Conservation (phyloP, 2,113 vertebrate genomes). For the Fulmarus glacialis region DNA sequence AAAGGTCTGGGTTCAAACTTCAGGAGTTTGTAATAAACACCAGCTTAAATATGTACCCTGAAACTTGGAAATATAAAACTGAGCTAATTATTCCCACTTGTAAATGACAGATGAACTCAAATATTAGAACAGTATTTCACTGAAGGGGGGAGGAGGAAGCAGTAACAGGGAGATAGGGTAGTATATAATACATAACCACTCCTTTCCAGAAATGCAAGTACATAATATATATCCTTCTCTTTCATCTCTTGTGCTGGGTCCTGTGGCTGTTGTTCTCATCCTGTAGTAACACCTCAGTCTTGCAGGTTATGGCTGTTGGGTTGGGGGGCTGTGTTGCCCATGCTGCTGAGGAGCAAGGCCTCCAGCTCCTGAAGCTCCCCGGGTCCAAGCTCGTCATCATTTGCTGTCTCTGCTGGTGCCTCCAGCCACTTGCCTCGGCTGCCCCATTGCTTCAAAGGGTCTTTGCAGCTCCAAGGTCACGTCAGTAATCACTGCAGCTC, state of each 20-base stretch:
- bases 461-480: background rate
- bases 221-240: background rate
- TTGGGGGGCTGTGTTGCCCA: background rate
- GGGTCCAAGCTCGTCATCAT: background rate
- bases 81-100: background rate
- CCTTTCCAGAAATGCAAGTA: background rate
- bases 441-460: background rate
- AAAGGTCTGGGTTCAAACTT: background rate
- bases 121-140: background rate
- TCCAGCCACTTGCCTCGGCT: background rate
- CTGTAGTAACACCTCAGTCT: background rate
- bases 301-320: background rate
- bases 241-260: background rate
- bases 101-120: background rate
- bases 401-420: background rate
- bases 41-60: background rate
- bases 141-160: background rate
- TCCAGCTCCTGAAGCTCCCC: background rate
- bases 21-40: background rate
- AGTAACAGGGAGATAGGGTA: background rate
- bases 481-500: background rate
- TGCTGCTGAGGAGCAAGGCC: background rate
- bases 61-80: background rate
- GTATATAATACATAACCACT: background rate
- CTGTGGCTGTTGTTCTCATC: background rate